Conservation (phyloP, 1,140 invertebrate species). For the Heliconius congener region DNA sequence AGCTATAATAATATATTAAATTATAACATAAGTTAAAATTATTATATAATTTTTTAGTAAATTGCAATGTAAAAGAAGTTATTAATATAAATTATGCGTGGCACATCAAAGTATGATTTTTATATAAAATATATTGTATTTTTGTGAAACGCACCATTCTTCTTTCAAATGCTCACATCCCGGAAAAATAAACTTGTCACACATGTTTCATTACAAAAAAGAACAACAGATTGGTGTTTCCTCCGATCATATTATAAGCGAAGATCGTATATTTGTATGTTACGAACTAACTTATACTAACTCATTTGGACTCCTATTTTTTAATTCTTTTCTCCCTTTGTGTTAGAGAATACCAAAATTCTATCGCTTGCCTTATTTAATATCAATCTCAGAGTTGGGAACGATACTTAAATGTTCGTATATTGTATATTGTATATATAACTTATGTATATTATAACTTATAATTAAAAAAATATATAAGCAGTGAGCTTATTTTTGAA, state of each 20-base stretch:
- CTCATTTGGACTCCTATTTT: too few relatives aligned
- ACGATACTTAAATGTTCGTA: too few relatives aligned
- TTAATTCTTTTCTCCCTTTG: too few relatives aligned
- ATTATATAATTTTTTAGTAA: background rate
- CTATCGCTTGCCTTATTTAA: too few relatives aligned
- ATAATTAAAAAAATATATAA: too few relatives aligned
- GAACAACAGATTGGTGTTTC: conserved; percentile 38
- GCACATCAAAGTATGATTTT: conserved; percentile 30
- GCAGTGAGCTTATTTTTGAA: too few relatives aligned
- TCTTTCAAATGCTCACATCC: conserved; percentile 47
- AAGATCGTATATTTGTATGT: background rate
- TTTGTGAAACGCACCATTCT: conserved; percentile 44
- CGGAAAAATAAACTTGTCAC: conserved; percentile 58
- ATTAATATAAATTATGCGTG: conserved; percentile 27
- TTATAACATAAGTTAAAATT: background rate
- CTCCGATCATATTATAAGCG: conserved; percentile 19
- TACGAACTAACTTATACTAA: background rate
- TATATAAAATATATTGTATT: conserved; percentile 40
- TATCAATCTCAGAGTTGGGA: too few relatives aligned
- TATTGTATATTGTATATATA: too few relatives aligned
- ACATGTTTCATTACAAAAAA: conserved; percentile 42
- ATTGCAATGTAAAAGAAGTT: conserved; percentile 35
- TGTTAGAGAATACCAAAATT: too few relatives aligned
- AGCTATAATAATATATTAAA: background rate
- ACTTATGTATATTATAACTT: too few relatives aligned